Evolutionary conservation across 2,113 vertebrate species (phyloP).

Genomic region (Xiphophorus maculatus): DNA sequence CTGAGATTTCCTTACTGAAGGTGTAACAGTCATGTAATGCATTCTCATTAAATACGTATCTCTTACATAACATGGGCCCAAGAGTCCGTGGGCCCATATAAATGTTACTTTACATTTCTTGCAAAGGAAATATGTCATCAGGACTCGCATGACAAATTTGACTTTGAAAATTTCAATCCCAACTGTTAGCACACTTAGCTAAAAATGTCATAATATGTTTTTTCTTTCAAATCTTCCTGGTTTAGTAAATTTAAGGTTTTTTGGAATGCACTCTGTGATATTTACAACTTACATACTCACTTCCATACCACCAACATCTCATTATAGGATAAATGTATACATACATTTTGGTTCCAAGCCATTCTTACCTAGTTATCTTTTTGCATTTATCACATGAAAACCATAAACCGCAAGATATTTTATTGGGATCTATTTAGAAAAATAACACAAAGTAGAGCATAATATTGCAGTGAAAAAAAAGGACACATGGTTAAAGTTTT

Average conservation of each 20-base stretch:
- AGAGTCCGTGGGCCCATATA: no score
- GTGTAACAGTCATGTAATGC: slow-evolving; percentile 45
- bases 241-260: slow-evolving; percentile 17
- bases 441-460: no score
- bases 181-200: slow-evolving; percentile 11
- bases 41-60: slow-evolving; percentile 58
- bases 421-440: neutral
- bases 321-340: neutral
- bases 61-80: slow-evolving; percentile 47
- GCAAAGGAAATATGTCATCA: neutral
- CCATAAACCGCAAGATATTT: neutral
- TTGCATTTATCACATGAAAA: neutral
- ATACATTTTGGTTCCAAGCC: neutral
- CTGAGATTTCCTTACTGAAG: slow-evolving; percentile 29
- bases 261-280: slow-evolving; percentile 15
- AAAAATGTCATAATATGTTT: neutral
- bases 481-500: no score
- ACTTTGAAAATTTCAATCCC: neutral
- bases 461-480: no score
- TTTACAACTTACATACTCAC: slow-evolving; percentile 17
- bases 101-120: slow-evolving; percentile 42
- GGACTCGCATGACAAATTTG: neutral
- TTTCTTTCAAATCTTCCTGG: slow-evolving; percentile 10
- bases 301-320: slow-evolving; percentile 24
- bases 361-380: neutral